phyloP scores from a whole-genome alignment of 2,113 vertebrate species.

The Neomonachus schauinslandi region DNA sequence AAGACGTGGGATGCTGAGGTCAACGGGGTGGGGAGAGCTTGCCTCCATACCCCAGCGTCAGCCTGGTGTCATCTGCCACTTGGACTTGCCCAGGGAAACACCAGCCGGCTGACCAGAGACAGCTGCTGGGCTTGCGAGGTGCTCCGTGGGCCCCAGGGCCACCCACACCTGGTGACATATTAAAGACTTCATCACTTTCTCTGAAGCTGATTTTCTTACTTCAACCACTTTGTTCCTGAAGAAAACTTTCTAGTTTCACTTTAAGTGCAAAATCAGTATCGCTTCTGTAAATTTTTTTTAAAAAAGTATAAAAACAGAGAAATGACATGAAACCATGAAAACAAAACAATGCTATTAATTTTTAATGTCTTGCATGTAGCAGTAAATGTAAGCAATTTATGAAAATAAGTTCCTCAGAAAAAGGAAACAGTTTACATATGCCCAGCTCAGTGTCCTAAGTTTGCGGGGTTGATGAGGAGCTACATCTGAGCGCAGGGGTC shows the following conservation, averaged over 20 bases:
- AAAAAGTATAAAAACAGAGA: neutral
- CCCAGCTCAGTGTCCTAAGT: neutral
- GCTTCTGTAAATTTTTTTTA: neutral
- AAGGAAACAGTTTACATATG: neutral
- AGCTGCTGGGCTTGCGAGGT: too few relatives aligned
- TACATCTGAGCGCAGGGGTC: rapidly evolving
- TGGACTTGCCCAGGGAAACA: neutral
- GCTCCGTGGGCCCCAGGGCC: neutral
- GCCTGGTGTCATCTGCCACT: neutral
- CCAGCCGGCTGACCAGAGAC: neutral
- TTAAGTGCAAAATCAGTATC: neutral
- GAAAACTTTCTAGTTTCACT: neutral
- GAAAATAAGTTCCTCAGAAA: neutral
- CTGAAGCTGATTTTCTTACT: neutral
- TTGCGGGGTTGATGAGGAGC: rapidly evolving
- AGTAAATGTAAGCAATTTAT: neutral
- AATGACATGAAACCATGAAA: neutral
- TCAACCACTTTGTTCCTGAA: neutral
- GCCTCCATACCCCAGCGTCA: neutral
- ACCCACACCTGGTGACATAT: rapidly evolving
- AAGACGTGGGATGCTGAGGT: neutral
- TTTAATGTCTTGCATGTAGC: neutral
- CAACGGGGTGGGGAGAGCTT: rapidly evolving
- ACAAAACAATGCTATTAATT: neutral
- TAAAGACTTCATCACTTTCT: neutral